A percentile compares a stretch with the other conserved stretches of the same genome.
Conservation (phyloP, 2,888 invertebrate species). For the Meghimatium bilineatum region DNA sequence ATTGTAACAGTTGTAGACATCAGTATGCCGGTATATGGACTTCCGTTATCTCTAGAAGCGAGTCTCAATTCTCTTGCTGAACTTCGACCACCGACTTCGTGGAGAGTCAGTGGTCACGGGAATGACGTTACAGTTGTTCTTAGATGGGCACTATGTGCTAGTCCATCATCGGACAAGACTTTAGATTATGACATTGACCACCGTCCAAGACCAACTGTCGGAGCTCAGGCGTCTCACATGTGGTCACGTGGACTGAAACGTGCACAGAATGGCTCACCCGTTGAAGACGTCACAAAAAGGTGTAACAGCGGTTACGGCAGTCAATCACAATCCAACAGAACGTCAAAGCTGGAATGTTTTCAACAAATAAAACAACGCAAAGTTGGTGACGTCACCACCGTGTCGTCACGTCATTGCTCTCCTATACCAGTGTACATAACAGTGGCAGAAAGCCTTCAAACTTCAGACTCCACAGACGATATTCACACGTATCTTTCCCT, state of each 20-base stretch:
- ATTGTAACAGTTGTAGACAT: not conserved
- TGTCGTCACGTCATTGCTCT: not conserved
- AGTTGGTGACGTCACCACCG: not conserved
- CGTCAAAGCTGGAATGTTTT: not conserved
- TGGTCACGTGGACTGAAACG: slow-evolving; percentile 11
- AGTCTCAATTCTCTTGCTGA: slow-evolving; percentile 41
- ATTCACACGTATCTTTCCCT: not conserved
- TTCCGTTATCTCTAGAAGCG: slow-evolving; percentile 36
- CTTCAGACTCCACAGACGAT: not conserved
- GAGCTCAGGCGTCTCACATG: not conserved
- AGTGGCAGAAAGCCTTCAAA: not conserved
- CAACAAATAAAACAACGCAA: slow-evolving; percentile 21
- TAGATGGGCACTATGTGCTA: slow-evolving; percentile 28
- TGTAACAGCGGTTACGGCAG: slow-evolving; percentile 4
- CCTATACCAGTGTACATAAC: slow-evolving; percentile 1
- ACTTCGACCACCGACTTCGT: slow-evolving; percentile 37
- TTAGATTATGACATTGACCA: slow-evolving; percentile 31
- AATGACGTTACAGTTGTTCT: slow-evolving; percentile 39
- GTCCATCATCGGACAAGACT: slow-evolving; percentile 42
- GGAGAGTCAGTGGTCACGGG: slow-evolving; percentile 46
- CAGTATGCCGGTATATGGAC: slow-evolving; percentile 41
- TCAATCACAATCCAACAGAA: not conserved
- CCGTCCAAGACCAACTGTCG: not conserved
- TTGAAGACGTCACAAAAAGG: not conserved
- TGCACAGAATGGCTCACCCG: not conserved